phyloP scores from a whole-genome alignment of 2,888 invertebrate species.

The Polietes domitor region DNA sequence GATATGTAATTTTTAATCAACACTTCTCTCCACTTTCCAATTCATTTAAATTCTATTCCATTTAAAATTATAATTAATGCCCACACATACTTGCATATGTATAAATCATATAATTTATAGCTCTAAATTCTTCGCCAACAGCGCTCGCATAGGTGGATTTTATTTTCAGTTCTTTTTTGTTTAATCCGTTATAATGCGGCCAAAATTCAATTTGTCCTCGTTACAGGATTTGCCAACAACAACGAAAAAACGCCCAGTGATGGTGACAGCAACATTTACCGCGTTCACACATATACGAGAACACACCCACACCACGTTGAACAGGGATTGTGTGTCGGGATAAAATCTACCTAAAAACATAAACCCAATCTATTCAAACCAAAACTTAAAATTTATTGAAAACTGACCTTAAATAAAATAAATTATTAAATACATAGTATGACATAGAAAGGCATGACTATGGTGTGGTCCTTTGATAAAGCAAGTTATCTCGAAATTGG shows the following conservation, averaged over 20 bases:
- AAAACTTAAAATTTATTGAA: slow-evolving; percentile 22
- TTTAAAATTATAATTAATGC: slow-evolving; percentile 14
- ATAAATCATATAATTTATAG: slow-evolving; percentile 21
- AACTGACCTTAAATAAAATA: slow-evolving; percentile 11
- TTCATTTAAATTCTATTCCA: not conserved
- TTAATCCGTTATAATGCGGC: slow-evolving; percentile 21
- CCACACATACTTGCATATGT: not conserved
- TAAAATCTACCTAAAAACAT: too few species aligned
- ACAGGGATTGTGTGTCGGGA: too few species aligned
- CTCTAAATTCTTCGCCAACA: not conserved
- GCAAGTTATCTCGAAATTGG: too few species aligned
- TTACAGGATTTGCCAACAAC: not conserved
- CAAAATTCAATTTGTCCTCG: slow-evolving; percentile 15
- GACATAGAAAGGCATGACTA: too few species aligned
- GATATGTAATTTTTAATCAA: not conserved
- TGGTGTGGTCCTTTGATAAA: too few species aligned
- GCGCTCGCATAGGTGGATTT: not conserved
- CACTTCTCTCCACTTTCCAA: not conserved
- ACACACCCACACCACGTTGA: not conserved
- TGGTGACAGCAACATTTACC: too few species aligned
- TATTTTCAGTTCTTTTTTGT: not conserved
- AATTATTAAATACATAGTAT: slow-evolving; percentile 19
- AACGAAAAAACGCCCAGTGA: not conserved
- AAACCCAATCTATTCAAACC: not conserved
- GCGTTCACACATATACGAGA: too few species aligned